A percentile compares a stretch with the other conserved stretches of the same genome.
Conservation (phyloP, 2,888 invertebrate species). For the Dione juno region DNA sequence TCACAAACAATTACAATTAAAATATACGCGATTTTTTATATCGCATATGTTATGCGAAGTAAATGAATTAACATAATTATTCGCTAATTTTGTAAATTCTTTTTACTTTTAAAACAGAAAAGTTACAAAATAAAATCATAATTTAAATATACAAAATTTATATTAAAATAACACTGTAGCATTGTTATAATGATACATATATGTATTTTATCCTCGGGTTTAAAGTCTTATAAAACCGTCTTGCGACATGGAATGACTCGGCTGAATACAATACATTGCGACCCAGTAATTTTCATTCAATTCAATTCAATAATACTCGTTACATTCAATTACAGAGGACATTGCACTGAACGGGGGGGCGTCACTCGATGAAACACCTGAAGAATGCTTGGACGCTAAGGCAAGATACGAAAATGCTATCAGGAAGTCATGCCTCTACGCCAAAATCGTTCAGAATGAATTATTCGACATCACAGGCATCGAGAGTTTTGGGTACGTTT, state of each 20-base stretch:
- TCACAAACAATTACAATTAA: too few relatives aligned
- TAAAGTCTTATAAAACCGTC: not conserved
- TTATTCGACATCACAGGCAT: constrained; percentile 87
- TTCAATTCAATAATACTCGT: constrained; percentile 16
- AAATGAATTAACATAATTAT: too few relatives aligned
- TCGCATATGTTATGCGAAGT: too few relatives aligned
- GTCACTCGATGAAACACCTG: constrained; percentile 84
- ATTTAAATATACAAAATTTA: too few relatives aligned
- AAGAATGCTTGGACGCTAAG: constrained; percentile 89
- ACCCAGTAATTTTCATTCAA: constrained; percentile 34
- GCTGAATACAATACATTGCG: not conserved
- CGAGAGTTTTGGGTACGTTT: constrained; percentile 87
- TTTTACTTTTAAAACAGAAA: too few relatives aligned
- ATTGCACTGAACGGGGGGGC: constrained; percentile 80
- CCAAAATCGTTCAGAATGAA: constrained; percentile 86
- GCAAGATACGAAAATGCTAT: constrained; percentile 91
- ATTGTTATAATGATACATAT: too few relatives aligned
- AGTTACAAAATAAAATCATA: too few relatives aligned
- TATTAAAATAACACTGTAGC: too few relatives aligned
- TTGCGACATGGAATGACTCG: not conserved
- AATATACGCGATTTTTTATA: too few relatives aligned
- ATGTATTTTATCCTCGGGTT: not conserved
- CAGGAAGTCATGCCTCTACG: constrained; percentile 87
- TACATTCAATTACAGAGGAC: constrained; percentile 56
- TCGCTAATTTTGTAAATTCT: too few relatives aligned